Evolutionary conservation across 2,797 vertebrate genomes (phyloP), one percentile per base, ranked within the genome.

Genomic region (Cheracebus regulus): DNA sequence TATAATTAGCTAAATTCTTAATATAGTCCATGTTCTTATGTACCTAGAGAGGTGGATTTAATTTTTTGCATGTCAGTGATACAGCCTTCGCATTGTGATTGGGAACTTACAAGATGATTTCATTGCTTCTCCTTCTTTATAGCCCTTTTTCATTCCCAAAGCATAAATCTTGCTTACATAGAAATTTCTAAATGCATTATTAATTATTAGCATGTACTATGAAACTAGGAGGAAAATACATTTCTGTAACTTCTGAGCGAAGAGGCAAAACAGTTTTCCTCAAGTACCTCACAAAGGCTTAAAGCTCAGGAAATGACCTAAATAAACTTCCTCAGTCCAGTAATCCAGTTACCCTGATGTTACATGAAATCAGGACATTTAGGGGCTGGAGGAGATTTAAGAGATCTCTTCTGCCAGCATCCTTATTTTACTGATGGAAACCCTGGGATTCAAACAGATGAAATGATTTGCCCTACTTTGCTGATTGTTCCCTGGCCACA

Each of bases 101-200:
- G 91, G 95, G 28, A 86, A 87, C 92, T 89, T 93, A 95, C 41
- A 88, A 50, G 48, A 44, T 78, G 55, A 50, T 96, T 78, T 93
- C 48, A 81, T 85, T 84, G 46, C 28, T n/a, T 94, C 36, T 10
- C n/a, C 12, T 46, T 91, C 11, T 92, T 46, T 44, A 36, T 1
- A 64, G 20, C 10, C 13, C 10, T 46, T 52, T 52, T 57, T 92
- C 57, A 61, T 95, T 44, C n/a, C 50, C 24, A 81, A 52, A 92
- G 57, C 58, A 72, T 67, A 79, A 58, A 73, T 82, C 64, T 93
- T 80, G 46, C 83, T 48, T 92, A 12, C 73, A 73, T 30, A 36
- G 33, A 20, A 75, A 87, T 36, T 94, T 92, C 76, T 72, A 87
- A 75, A 41, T 93, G 52, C 8, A 57, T 75, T 70, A 44, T 86